Conservation (phyloP, 2,888 invertebrate genomes). For the Coecobrya sp. region DNA sequence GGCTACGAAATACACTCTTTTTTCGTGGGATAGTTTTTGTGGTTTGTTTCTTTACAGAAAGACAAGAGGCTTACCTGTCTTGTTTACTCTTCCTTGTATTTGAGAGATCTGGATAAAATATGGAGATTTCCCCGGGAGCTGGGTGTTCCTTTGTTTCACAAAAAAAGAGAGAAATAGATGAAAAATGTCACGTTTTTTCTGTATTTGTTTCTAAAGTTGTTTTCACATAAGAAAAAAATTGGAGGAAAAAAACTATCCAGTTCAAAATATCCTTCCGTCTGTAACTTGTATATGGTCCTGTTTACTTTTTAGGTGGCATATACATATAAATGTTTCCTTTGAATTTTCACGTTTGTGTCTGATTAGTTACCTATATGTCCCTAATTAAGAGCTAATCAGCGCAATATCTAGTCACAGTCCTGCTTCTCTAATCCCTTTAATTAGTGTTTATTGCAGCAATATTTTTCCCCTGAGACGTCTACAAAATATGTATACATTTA, state of each 20-base stretch:
- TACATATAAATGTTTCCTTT: background rate
- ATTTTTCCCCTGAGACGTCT: background rate
- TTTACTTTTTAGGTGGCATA: background rate
- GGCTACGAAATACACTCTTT: background rate
- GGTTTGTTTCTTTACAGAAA: constrained; percentile 73
- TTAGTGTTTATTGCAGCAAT: constrained; percentile 8
- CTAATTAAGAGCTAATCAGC: constrained; percentile 56
- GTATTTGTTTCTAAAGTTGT: background rate
- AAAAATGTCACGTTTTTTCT: constrained; percentile 72
- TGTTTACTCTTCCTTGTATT: constrained; percentile 71
- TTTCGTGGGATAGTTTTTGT: background rate
- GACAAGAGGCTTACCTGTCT: constrained; percentile 79
- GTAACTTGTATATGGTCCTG: background rate
- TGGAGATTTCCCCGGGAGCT: constrained; percentile 64
- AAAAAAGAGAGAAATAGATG: constrained; percentile 61
- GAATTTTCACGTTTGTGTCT: background rate
- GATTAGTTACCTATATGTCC: background rate
- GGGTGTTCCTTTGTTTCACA: constrained; percentile 69
- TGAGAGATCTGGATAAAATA: constrained; percentile 65
- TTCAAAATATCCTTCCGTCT: background rate
- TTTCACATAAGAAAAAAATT: constrained; percentile 6
- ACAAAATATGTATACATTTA: constrained; percentile 3
- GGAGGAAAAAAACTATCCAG: constrained; percentile 23
- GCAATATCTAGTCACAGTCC: background rate
- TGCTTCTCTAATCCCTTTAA: constrained; percentile 34